Conservation (phyloP, 2,797 vertebrate genomes). For the Chelon labrosus region DNA sequence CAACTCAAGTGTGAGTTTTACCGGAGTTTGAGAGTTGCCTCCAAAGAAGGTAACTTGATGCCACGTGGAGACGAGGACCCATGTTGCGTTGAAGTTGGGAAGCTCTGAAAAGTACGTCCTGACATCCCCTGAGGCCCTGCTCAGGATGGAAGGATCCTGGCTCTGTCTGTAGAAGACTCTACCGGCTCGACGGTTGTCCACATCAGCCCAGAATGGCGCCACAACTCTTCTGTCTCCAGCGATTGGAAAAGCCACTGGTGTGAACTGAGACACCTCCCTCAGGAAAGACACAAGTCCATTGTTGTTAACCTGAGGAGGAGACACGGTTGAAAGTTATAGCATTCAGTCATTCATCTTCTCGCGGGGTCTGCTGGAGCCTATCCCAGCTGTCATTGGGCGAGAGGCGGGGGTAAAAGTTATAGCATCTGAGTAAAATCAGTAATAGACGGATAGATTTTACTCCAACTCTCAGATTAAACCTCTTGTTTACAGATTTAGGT, state of each 20-base stretch:
- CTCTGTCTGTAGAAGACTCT: slow-evolving; percentile 93
- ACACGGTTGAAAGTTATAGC: neutral
- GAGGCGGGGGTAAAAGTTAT: too few relatives aligned
- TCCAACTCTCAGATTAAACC: slow-evolving; percentile 28
- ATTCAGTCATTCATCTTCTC: too few relatives aligned
- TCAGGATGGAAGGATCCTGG: slow-evolving; percentile 83
- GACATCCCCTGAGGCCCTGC: slow-evolving; percentile 87
- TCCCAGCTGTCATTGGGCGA: too few relatives aligned
- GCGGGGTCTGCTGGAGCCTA: too few relatives aligned
- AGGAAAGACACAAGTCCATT: slow-evolving; percentile 98
- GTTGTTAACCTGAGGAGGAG: slow-evolving; percentile 93
- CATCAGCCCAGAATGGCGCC: slow-evolving; percentile 97
- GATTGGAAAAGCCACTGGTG: slow-evolving; percentile 96
- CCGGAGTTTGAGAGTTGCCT: slow-evolving; percentile 91
- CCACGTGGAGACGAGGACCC: slow-evolving; percentile 96
- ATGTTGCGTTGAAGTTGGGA: slow-evolving; percentile 87
- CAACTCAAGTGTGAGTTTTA: slow-evolving; percentile 66
- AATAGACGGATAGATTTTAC: neutral
- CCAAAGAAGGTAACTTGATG: slow-evolving; percentile 96
- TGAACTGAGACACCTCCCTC: slow-evolving; percentile 98
- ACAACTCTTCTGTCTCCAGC: slow-evolving; percentile 95
- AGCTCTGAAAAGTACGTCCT: slow-evolving; percentile 91
- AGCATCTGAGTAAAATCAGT: neutral
- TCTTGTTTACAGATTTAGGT: slow-evolving; percentile 23
- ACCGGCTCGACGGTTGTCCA: slow-evolving; percentile 93